Evolutionary conservation across 2,113 vertebrate genomes (phyloP).

Genomic region (Sebastes schlegelii): DNA sequence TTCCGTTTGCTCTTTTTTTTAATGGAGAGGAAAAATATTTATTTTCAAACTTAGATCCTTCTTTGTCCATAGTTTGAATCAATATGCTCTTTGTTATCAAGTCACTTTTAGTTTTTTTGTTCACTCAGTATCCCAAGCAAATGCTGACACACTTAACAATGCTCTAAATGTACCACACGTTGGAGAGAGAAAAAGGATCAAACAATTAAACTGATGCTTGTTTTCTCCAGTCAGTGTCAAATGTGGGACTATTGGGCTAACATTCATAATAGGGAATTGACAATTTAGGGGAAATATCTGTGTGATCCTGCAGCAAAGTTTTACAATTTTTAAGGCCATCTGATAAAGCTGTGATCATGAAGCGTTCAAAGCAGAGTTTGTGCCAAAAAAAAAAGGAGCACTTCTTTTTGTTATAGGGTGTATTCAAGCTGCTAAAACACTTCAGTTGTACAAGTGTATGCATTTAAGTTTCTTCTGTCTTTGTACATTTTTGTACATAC

Average conservation of each 20-base stretch:
- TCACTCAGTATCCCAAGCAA: constrained; percentile 70
- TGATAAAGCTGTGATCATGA: constrained; percentile 60
- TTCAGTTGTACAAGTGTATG: constrained; percentile 65
- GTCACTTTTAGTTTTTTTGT: constrained; percentile 59
- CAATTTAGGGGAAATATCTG: constrained; percentile 26
- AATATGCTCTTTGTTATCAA: constrained; percentile 71
- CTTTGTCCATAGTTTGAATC: constrained; percentile 70
- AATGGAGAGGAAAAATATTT: constrained; percentile 81
- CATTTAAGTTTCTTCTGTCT: constrained; percentile 61
- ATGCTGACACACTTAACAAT: constrained; percentile 64
- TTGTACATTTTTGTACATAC: constrained; percentile 68
- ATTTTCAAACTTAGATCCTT: constrained; percentile 82
- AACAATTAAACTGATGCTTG: constrained; percentile 69
- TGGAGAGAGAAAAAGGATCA: constrained; percentile 50
- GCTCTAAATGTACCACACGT: constrained; percentile 70
- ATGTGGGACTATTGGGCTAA: constrained; percentile 63
- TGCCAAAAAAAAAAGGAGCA: constrained; percentile 81
- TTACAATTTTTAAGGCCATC: constrained; percentile 44
- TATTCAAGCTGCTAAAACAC: constrained; percentile 76
- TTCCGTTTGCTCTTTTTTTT: constrained; percentile 66
- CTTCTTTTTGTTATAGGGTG: constrained; percentile 72
- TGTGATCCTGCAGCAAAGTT: constrained; percentile 53
- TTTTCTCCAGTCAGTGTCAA: constrained; percentile 67
- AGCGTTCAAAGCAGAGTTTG: constrained; percentile 59
- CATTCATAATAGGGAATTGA: constrained; percentile 52